Evolutionary conservation across 2,888 invertebrate genomes (phyloP).

Genomic region (Dasypogon diadema): DNA sequence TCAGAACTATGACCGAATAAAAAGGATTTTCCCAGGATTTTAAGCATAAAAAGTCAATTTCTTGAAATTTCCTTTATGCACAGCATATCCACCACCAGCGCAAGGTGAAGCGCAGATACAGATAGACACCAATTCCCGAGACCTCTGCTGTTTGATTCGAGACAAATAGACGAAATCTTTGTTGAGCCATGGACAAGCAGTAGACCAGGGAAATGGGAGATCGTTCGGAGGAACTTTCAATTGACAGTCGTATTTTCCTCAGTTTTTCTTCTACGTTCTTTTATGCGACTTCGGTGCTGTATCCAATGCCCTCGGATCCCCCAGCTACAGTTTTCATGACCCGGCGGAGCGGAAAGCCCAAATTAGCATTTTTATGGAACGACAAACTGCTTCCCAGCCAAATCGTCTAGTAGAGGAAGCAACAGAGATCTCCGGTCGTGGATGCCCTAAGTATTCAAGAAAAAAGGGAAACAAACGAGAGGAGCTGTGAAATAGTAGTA

Average conservation of each 20-base stretch:
- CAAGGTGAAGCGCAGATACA: background rate
- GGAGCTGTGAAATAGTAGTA: too few species aligned
- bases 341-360: constrained; percentile 38
- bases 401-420: constrained; percentile 41
- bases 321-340: constrained; percentile 40
- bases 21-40: constrained; percentile 48
- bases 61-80: constrained; percentile 46
- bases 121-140: constrained; percentile 24
- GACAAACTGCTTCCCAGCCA: constrained; percentile 43
- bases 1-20: constrained; percentile 43
- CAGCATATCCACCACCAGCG: constrained; percentile 27
- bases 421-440: constrained; percentile 36
- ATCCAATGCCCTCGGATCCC: background rate
- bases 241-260: constrained; percentile 38
- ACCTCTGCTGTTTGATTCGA: constrained; percentile 32
- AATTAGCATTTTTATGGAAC: constrained; percentile 48
- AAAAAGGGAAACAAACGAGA: constrained; percentile 8
- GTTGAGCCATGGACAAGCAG: constrained; percentile 23
- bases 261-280: background rate
- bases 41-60: constrained; percentile 47
- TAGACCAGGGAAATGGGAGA: background rate
- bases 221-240: constrained; percentile 30
- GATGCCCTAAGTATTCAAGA: constrained; percentile 28
- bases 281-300: background rate
- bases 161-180: constrained; percentile 44